Percentiles rank a stretch among this genome's conserved stretches.
These are phyloP conservation scores for Cacatua alba DNA, from an alignment of 2,113 vertebrate species.

Conservation along the genomic window DNA sequence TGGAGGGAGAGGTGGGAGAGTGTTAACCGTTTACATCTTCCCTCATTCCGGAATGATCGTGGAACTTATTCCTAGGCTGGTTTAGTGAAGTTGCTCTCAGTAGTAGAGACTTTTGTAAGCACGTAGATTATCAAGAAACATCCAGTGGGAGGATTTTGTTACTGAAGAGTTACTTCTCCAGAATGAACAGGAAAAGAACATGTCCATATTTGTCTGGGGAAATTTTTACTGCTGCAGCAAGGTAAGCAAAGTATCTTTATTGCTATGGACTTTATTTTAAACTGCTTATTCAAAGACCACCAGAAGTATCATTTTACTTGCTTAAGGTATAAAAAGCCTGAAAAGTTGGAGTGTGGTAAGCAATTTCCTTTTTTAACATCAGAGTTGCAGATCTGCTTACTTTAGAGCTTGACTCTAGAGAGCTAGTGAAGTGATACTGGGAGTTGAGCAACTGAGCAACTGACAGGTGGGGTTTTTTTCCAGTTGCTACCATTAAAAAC, in stretches of 20 bases:
- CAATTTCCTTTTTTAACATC: background rate
- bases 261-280: background rate
- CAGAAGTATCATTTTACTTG: background rate
- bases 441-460: background rate
- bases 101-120: background rate
- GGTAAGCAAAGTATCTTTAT: background rate
- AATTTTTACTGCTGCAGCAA: background rate
- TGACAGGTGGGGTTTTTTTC: background rate
- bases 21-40: background rate
- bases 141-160: background rate
- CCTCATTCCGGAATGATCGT: background rate
- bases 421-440: background rate
- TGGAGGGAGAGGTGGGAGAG: background rate
- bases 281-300: background rate
- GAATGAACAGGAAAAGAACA: background rate
- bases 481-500: background rate
- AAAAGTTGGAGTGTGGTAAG: background rate
- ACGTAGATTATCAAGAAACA: background rate
- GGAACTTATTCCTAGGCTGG: background rate
- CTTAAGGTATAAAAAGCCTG: background rate
- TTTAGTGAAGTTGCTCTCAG: background rate
- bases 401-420: background rate
- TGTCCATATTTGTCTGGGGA: background rate
- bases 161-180: background rate
- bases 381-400: background rate